Conservation (phyloP, 2,797 vertebrate species). For the Rhabdomys pumilio region DNA sequence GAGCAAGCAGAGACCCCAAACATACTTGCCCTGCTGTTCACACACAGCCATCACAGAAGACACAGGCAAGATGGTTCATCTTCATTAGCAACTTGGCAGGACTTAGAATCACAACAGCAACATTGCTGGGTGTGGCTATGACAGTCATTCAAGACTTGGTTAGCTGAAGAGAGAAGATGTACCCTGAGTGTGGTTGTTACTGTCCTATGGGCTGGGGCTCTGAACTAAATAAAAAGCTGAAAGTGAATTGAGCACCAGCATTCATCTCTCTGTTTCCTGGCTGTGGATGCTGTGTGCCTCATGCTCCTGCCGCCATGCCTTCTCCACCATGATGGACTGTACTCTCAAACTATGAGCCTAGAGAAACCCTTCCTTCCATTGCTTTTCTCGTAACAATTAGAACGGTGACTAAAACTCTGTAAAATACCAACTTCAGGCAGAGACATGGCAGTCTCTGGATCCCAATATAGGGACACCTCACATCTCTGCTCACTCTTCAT, state of each 20-base stretch:
- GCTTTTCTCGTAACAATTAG: not conserved
- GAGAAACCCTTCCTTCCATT: not conserved
- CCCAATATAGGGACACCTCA: not conserved
- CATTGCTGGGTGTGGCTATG: not conserved
- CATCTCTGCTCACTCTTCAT: not conserved
- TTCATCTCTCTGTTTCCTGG: not conserved
- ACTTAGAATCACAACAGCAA: not conserved
- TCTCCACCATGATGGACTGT: not conserved
- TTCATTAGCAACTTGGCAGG: not conserved
- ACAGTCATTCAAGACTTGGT: not conserved
- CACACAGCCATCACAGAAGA: not conserved
- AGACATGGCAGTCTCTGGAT: not conserved
- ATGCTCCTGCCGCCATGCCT: not conserved
- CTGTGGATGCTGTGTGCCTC: not conserved
- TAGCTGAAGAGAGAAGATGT: not conserved
- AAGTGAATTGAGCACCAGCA: not conserved
- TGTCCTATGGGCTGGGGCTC: not conserved
- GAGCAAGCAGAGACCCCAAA: not conserved
- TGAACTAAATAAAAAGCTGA: not conserved
- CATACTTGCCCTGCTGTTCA: not conserved
- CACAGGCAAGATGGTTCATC: not conserved
- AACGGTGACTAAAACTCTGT: not conserved
- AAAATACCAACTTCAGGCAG: not conserved
- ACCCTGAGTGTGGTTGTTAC: not conserved
- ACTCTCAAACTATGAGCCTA: not conserved